Evolutionary conservation across 1,140 invertebrate species (phyloP), one percentile per base, ranked within the genome.

Genomic region (Microplitis mediator): DNA sequence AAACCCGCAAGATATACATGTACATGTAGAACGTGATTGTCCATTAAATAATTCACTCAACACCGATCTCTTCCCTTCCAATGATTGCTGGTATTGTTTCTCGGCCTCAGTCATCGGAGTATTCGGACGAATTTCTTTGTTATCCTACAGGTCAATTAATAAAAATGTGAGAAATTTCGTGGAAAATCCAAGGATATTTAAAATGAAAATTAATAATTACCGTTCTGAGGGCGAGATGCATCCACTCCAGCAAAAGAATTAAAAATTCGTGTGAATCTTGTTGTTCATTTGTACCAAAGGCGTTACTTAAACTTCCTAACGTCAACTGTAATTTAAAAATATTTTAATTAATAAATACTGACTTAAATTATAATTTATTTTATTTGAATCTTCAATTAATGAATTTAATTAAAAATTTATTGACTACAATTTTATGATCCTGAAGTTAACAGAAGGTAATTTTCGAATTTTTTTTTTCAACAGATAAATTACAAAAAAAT

Each of bases 231-330:
- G 97, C 96, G 75, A 95, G 94, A 80, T 98, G 95, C 74, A 98
- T 88, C 89, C 93, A 95, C 78, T 98, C 95, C 84, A 98, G 90
- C 3, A 98, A 88, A 77, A 97, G 95, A 14, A 93, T 93, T 1
- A 98, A 89, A 82, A 98, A 97, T 83, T 99, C 97, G 83, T 98
- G 96, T 0, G 96, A 95, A 84, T 99, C 97, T 83, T 98, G 97
- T 81, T 98, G 97, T 71, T 96, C 92, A 76, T 90, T 90, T 34
- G 92, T 94, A 67, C 91, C 91, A 87, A 98, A 98, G 76, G 92
- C 91, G 64, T 92, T 87, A 79, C 94, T 90, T 76, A 92, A 91
- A 72, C 92, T 91, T 9, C 93, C 93, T 56, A 95, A 90, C 13
- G 91, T 90, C 75, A 88, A 89, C 92, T 94, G 4, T 77, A 85